Evolutionary conservation across 2,888 invertebrate species (phyloP), one percentile per base, ranked within the genome.

Genomic region (Cryptophagus acutangulus): DNA sequence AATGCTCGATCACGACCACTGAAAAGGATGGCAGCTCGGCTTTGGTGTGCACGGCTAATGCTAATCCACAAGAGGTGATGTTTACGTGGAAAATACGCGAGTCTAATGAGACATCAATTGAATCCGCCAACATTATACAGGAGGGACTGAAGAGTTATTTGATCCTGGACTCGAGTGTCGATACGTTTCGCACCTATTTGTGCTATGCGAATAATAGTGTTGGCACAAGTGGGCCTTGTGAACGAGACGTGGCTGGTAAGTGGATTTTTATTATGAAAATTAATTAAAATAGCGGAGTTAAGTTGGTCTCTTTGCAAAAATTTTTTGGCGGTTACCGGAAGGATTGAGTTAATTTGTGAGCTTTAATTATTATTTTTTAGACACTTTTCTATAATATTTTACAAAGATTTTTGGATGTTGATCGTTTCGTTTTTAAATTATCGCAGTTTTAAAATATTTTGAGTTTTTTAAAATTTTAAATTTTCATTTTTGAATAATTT

Each of bases 81-180:
- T 93, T 90, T 72, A 75, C 76, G 17, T 93, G 93, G 92, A 82
- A 80, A 58, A 76, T 89, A 46, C 87, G 87, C 69, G 86, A 83
- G 57, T 84, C 84, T 61, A 89, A 91, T 67, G 87, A 88, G 67
- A 84, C 84, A 8, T 82, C 82, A 14, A 71, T 82, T 5, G 71
- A 73, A 43, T 77, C 78, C 1, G 78, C 79, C 51, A 78, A 81
- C 47, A 74, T 75, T 38, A 64, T 69, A 28, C 72, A 72, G 41
- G 71, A 73, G 38, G 74, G 73, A 2, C 66, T 75, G 31, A 73
- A 73, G 51, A 78, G 79, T 56, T 78, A 76, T 66, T 76, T 91
- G 45, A 71, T 76, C 17, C 71, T 84, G 45, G 80, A 81, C 55
- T 72, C 75, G 4, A 71, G 74, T 37, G 71, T 76, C 25, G 80